Percentiles rank a stretch among this genome's conserved stretches.
Conservation (phyloP, 92 coral and sea anemone genomes). For the Nematostella vectensis region DNA sequence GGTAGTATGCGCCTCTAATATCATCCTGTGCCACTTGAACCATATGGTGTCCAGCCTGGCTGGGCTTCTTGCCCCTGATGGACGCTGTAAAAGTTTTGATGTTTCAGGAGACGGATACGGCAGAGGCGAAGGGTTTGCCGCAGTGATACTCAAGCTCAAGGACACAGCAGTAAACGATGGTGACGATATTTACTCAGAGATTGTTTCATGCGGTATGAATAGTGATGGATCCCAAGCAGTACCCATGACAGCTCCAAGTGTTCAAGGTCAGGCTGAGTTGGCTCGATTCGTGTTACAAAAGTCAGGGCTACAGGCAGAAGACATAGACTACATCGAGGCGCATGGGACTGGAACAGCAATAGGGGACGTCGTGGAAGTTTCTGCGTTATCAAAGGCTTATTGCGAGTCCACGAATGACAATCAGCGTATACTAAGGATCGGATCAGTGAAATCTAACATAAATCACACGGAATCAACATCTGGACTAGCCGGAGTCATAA, state of each 20-base stretch:
- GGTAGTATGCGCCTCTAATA: conserved; percentile 67
- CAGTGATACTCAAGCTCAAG: conserved; percentile 55
- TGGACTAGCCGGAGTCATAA: conserved; percentile 72
- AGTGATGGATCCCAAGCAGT: conserved; percentile 77
- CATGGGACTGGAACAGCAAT: conserved; percentile 88
- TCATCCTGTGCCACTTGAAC: conserved; percentile 27
- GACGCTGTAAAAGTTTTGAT: conserved; percentile 80
- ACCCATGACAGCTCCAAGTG: conserved; percentile 87
- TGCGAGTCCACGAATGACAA: conserved; percentile 10
- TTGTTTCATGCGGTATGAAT: conserved; percentile 74
- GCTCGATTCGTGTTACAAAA: conserved; percentile 40
- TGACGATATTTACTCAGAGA: conserved; percentile 63
- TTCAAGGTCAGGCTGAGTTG: conserved; percentile 55
- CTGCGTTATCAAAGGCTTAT: conserved; percentile 55
- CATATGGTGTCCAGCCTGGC: conserved; percentile 57
- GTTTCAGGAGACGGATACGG: conserved; percentile 87
- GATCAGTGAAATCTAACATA: conserved; percentile 76
- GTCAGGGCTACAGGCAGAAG: conserved; percentile 43
- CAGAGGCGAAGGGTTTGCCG: conserved; percentile 89
- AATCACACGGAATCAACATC: conserved; percentile 82
- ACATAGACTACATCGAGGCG: conserved; percentile 63
- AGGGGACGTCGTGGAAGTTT: conserved; percentile 72
- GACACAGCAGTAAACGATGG: conserved; percentile 28
- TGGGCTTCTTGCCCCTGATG: conserved; percentile 77
- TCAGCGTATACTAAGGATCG: conserved; percentile 44